Evolutionary conservation across 2,888 invertebrate genomes (phyloP), one percentile per base, ranked within the genome.

Genomic region (Andrena chrysosceles): DNA sequence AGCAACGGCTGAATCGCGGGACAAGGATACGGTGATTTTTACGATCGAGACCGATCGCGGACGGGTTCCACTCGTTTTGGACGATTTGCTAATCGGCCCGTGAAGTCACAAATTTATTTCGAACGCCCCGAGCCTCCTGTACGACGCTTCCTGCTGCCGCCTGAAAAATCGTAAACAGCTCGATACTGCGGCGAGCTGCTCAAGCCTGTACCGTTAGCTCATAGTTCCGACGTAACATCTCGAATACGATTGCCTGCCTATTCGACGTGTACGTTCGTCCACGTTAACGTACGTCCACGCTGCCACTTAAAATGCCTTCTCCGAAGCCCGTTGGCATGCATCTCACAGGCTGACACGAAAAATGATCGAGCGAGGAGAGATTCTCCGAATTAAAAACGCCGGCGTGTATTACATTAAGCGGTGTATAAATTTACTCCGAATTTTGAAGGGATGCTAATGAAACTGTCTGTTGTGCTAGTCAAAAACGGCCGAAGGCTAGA

Each of bases 131-230:
- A 35, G 33, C 63, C 33, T n/a, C n/a, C 20, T n/a, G 16, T n/a
- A 23, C 42, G 10, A 35, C 7, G 63, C 35, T 80, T 84, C 56
- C 77, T 68, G 74, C 4, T 60, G 33, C 33, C 13, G 35, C 31
- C 33, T 77, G 72, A 80, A 80, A 84, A 80, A 77, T 88, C 82
- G 64, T 84, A 80, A 85, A 86, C 85, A 87, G 81, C 83, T 85
- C 69, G 85, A 82, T 83, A 81, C 81, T 75, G 75, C 67, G 68
- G 31, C 20, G 56, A 56, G 29, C 35, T 48, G 23, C 64, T 79
- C 87, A 84, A 85, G 87, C 86, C 83, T 88, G 85, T 91, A 91
- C 91, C 91, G 91, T 91, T 91, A 91, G 83, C 78, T 85, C 83
- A 85, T 87, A 85, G 89, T 89, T 89, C 85, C 83, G 80, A 85